A percentile compares a stretch with the other conserved stretches of the same genome.
Conservation (phyloP, 2,797 vertebrate genomes). For the Danio tinwini region DNA sequence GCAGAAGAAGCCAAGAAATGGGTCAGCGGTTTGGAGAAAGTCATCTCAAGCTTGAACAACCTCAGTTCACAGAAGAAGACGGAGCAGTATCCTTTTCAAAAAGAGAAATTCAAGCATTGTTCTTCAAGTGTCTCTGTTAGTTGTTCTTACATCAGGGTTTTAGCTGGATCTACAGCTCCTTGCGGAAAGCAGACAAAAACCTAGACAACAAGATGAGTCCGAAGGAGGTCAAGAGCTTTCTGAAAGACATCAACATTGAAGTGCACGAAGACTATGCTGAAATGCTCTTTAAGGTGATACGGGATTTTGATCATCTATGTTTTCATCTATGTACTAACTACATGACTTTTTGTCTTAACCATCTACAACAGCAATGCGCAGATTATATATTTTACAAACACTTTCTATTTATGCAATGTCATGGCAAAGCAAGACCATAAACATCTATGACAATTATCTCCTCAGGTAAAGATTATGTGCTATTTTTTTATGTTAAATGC, state of each 20-base stretch:
- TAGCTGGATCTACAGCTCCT: conserved; percentile 94
- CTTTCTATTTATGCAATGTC: no score
- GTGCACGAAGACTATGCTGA: conserved; percentile 86
- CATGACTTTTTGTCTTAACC: no score
- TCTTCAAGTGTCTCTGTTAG: not conserved
- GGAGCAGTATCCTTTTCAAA: conserved; percentile 91
- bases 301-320: not conserved
- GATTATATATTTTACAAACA: no score
- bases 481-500: no score
- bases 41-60: conserved; percentile 77
- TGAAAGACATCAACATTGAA: conserved; percentile 90
- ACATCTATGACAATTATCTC: no score
- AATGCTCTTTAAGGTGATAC: conserved; percentile 87
- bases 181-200: conserved; percentile 94
- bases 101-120: not conserved
- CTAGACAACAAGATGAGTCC: conserved; percentile 89
- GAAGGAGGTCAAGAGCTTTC: conserved; percentile 89
- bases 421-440: no score
- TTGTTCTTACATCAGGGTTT: conserved; percentile 78
- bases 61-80: conserved; percentile 85
- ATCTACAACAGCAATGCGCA: no score
- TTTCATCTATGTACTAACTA: not conserved
- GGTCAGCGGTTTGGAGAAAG: conserved; percentile 86
- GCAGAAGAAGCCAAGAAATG: conserved; percentile 88
- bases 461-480: no score